These are phyloP conservation scores for Heliconius aoede DNA, from an alignment of 2,888 invertebrate genomes.

Conservation along the genomic window DNA sequence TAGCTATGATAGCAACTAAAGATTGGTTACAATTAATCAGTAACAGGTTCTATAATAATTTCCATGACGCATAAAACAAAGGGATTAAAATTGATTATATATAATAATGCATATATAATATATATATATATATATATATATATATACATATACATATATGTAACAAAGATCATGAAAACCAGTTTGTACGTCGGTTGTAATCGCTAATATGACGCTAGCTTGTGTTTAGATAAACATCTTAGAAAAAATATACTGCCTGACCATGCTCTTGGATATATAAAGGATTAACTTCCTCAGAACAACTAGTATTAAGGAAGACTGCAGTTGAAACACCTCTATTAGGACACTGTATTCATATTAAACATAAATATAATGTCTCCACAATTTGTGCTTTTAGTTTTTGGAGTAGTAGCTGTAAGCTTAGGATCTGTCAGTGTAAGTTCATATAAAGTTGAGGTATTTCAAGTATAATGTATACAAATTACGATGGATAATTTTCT, in stretches of 20 bases:
- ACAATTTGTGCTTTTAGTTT: constrained; percentile 45
- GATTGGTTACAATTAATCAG: neutral
- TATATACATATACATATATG: neutral
- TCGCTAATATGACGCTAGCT: constrained; percentile 39
- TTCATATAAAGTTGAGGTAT: constrained; percentile 15
- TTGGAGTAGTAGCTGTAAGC: constrained; percentile 46
- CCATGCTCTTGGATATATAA: constrained; percentile 50
- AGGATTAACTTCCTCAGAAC: constrained; percentile 31
- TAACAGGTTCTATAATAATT: constrained; percentile 15
- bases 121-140: neutral
- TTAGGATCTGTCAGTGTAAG: constrained; percentile 50
- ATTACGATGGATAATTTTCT: neutral
- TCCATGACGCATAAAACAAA: constrained; percentile 16
- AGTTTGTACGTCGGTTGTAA: constrained; percentile 45
- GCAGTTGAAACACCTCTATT: constrained; percentile 33
- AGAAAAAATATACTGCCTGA: constrained; percentile 46
- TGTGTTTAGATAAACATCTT: constrained; percentile 48
- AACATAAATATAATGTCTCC: constrained; percentile 44
- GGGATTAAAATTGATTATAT: constrained; percentile 8
- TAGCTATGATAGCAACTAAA: neutral
- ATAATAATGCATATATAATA: neutral
- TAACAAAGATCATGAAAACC: constrained; percentile 44
- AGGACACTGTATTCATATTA: constrained; percentile 16
- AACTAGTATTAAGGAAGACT: constrained; percentile 37
- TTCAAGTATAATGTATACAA: neutral